Percentiles rank a stretch among this genome's conserved stretches.
Conservation (phyloP, 2,888 invertebrate species). For the Arctia plantaginis region DNA sequence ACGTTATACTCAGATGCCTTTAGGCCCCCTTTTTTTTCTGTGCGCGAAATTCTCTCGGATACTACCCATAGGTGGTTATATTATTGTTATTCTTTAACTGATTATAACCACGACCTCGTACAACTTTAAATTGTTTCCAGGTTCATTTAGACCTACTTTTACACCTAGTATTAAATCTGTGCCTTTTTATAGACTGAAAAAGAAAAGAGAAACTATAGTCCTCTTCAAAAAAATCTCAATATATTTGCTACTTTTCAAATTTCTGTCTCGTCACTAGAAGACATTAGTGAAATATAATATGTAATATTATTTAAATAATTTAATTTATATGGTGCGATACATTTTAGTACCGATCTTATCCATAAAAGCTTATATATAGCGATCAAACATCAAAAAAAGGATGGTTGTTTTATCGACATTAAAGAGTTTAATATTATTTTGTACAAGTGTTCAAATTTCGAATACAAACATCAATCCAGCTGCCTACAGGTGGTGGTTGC, state of each 20-base stretch:
- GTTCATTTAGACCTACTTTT: background rate
- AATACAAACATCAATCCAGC: conserved; percentile 12
- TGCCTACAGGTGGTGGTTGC: conserved; percentile 44
- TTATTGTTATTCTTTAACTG: too few relatives aligned
- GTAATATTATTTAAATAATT: too few relatives aligned
- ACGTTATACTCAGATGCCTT: background rate
- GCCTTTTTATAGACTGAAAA: background rate
- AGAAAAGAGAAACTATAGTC: too few relatives aligned
- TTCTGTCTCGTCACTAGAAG: background rate
- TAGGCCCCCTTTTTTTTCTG: too few relatives aligned
- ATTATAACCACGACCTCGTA: too few relatives aligned
- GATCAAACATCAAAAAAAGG: background rate
- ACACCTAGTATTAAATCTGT: background rate
- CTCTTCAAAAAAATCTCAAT: background rate
- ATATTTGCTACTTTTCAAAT: background rate
- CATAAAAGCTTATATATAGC: background rate
- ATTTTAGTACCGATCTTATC: background rate
- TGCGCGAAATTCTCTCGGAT: too few relatives aligned
- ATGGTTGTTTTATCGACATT: background rate
- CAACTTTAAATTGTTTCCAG: background rate
- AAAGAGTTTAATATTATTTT: conserved; percentile 14
- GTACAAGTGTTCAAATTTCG: conserved; percentile 22
- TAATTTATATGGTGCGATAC: too few relatives aligned
- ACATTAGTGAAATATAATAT: too few relatives aligned
- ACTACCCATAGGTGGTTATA: too few relatives aligned